Evolutionary conservation across 1,140 invertebrate species (phyloP).

Genomic region (Chironomus tepperi): DNA sequence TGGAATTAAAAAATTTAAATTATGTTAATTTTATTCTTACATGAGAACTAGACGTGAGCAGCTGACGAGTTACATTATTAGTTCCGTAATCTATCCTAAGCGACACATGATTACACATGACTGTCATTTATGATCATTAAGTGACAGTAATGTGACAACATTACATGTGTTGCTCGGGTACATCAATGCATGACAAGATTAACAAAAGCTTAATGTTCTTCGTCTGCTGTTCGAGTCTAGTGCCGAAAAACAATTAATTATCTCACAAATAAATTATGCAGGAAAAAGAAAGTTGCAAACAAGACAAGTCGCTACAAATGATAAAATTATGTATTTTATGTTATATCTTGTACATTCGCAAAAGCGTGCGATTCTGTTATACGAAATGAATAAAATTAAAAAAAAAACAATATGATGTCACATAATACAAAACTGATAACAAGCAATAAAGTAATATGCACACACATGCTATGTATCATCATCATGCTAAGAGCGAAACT

Average conservation of each 20-base stretch:
- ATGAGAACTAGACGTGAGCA: neutral
- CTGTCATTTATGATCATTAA: no score
- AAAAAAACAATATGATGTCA: neutral
- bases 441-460: neutral
- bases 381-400: neutral
- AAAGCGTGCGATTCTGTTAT: neutral
- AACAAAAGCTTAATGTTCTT: no score
- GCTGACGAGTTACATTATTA: neutral
- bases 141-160: no score
- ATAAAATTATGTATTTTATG: neutral
- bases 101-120: no score
- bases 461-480: neutral
- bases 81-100: no score
- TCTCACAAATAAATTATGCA: conserved; percentile 20
- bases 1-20: conserved; percentile 7
- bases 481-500: neutral
- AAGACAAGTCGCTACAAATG: neutral
- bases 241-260: conserved; percentile 19
- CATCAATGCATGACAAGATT: no score
- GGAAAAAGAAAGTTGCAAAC: conserved; percentile 20
- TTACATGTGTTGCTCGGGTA: no score
- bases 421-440: neutral
- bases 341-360: no score
- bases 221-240: no score
- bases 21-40: neutral